phyloP scores from a whole-genome alignment of 2,113 vertebrate species.

The Cavia porcellus region DNA sequence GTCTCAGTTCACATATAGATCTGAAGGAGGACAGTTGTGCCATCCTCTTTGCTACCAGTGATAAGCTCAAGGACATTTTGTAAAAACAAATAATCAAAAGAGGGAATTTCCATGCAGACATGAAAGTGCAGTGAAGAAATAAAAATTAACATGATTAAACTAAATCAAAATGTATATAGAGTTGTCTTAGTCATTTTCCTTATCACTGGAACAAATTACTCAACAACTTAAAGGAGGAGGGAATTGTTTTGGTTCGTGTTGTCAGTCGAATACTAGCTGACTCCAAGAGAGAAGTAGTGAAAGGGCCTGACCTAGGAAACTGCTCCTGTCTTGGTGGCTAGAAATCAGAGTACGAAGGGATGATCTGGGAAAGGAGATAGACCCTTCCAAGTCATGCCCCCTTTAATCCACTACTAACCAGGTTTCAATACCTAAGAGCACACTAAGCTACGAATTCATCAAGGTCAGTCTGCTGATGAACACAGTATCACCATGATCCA shows the following conservation, averaged over 20 bases:
- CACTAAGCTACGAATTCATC: background rate
- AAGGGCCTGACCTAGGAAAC: background rate
- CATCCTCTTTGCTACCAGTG: background rate
- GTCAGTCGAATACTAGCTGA: background rate
- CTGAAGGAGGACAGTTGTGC: background rate
- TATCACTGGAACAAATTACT: background rate
- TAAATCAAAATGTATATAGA: background rate
- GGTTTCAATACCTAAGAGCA: background rate
- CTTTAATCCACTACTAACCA: background rate
- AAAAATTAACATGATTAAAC: slow-evolving; percentile 4
- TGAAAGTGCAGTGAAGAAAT: background rate
- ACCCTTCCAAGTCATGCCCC: background rate
- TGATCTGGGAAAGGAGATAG: background rate
- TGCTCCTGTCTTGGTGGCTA: background rate
- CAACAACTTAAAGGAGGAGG: background rate
- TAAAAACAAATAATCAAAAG: slow-evolving; percentile 17
- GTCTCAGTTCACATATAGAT: background rate
- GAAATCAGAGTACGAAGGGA: background rate
- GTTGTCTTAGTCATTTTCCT: background rate
- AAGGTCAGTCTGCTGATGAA: background rate
- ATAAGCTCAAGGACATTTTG: background rate
- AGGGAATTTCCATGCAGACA: background rate
- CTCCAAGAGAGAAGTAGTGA: background rate
- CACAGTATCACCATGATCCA: background rate
- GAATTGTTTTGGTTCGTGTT: background rate